Percentiles rank a stretch among this genome's conserved stretches.
Evolutionary conservation across 2,888 invertebrate species (phyloP).

Genomic region (Panzeria rudis): DNA sequence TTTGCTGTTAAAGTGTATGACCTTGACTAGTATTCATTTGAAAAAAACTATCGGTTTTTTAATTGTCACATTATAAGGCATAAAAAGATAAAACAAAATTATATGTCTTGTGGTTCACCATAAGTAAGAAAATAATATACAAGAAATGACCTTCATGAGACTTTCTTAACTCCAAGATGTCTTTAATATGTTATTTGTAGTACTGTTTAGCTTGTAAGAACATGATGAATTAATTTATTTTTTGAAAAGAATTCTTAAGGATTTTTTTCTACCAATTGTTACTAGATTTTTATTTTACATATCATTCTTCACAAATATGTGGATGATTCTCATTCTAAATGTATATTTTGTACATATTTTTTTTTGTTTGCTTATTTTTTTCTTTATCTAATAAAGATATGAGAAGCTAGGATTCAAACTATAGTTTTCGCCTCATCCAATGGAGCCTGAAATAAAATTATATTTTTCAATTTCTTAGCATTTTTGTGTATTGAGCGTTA

Average conservation of each 20-base stretch:
- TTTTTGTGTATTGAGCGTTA: no score
- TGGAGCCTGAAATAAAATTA: no score
- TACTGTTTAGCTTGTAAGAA: neutral
- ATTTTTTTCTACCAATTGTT: no score
- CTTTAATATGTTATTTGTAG: conserved; percentile 19
- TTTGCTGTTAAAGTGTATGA: neutral
- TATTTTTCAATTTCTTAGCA: no score
- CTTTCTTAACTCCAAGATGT: conserved; percentile 1
- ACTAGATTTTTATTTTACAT: no score
- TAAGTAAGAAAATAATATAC: neutral
- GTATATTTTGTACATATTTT: no score
- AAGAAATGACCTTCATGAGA: conserved; percentile 23
- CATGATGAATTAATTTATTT: conserved; percentile 6
- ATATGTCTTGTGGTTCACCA: conserved; percentile 63
- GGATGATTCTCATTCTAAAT: no score
- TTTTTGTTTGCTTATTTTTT: no score
- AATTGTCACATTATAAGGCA: conserved; percentile 15
- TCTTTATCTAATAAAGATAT: no score
- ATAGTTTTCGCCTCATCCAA: no score
- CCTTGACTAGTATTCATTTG: conserved; percentile 13
- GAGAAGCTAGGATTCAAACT: no score
- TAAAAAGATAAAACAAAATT: neutral
- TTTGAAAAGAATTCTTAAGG: neutral
- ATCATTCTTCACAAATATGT: no score
- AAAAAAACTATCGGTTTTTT: conserved; percentile 14